phyloP scores from a whole-genome alignment of 2,797 vertebrate species.

The Aphelocoma californica region DNA sequence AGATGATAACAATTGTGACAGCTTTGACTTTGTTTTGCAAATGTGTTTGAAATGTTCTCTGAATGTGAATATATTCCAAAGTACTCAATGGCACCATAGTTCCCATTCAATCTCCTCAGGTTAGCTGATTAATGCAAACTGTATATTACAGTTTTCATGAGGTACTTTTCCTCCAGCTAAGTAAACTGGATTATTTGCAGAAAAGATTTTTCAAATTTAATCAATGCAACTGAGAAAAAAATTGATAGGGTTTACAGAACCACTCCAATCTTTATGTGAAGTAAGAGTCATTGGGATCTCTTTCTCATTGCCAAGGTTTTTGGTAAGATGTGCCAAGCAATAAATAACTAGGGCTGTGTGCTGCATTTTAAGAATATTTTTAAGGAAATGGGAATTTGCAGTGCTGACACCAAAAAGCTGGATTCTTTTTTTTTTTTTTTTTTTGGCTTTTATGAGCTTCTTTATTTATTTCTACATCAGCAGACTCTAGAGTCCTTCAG shows the following conservation, averaged over 20 bases:
- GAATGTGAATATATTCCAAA: neutral
- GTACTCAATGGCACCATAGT: neutral
- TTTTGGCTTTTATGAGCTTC: neutral
- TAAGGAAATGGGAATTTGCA: neutral
- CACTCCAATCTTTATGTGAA: neutral
- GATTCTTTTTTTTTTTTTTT: no score
- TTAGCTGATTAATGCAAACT: neutral
- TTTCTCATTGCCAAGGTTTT: neutral
- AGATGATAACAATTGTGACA: neutral
- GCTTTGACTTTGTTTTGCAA: neutral
- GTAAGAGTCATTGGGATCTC: neutral
- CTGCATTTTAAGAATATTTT: neutral
- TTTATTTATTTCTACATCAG: neutral
- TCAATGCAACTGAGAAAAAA: slow-evolving; percentile 20
- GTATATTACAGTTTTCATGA: neutral
- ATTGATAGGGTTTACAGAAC: neutral
- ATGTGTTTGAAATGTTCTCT: neutral
- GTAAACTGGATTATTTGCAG: neutral
- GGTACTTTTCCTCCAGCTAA: neutral
- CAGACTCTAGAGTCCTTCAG: neutral
- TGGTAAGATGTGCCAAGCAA: neutral
- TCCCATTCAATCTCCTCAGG: neutral
- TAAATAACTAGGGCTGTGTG: neutral
- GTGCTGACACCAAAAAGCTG: neutral
- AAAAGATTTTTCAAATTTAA: slow-evolving; percentile 36